phyloP scores from a whole-genome alignment of 2,113 vertebrate species.

The Neolamprologus modestus region DNA sequence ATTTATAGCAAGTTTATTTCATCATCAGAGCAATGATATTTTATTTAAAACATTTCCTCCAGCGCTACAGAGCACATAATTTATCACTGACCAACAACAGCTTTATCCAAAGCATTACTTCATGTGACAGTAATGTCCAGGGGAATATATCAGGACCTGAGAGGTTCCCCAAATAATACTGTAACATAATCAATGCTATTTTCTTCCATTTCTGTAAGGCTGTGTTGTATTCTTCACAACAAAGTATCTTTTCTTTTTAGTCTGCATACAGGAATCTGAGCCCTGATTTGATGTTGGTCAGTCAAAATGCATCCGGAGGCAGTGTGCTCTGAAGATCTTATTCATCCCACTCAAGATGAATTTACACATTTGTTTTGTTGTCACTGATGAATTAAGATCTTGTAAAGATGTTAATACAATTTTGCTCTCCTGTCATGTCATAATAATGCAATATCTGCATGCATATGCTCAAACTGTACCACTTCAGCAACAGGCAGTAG shows the following conservation, averaged over 20 bases:
- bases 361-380: neutral
- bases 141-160: rapidly evolving
- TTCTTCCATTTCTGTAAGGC: neutral
- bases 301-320: neutral
- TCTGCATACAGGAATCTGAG: neutral
- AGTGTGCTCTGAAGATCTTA: neutral
- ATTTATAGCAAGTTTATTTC: neutral
- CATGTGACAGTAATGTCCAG: neutral
- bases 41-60: neutral
- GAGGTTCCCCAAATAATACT: neutral
- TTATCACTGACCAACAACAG: neutral
- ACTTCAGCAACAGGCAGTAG: slow-evolving; percentile 3
- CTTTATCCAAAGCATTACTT: neutral
- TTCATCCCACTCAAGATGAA: neutral
- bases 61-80: rapidly evolving
- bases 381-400: neutral
- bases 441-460: neutral
- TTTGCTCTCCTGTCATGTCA: neutral
- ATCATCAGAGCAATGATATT: neutral
- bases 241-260: neutral
- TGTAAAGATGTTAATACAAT: neutral
- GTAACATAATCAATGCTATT: rapidly evolving
- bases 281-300: neutral
- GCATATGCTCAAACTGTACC: neutral
- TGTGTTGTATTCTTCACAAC: neutral